Evolutionary conservation across 2,888 invertebrate genomes (phyloP), one percentile per base, ranked within the genome.

Genomic region (Noctua comes): DNA sequence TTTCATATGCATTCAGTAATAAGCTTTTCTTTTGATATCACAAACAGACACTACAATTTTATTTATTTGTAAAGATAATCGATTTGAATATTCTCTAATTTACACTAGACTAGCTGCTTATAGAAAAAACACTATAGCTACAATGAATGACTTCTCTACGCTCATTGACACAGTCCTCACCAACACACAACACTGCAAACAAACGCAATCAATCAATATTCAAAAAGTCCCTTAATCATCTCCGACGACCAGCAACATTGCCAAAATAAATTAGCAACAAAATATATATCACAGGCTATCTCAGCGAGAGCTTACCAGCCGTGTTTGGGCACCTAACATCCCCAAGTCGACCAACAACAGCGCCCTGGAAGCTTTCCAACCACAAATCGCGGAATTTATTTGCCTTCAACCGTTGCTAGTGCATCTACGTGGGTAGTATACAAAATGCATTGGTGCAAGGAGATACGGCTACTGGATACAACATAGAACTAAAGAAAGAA

Each of bases 341-440:
- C 89, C 89, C 88, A 90, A 90, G 90, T 90, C 90, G 87, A 88
- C 92, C 93, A 91, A 92, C 93, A 93, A 95, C 95, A 95, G 87
- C 89, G 91, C 89, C 89, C 95, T 96, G 96, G 96, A 96, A 95
- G 91, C 92, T 88, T 94, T 96, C 96, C 96, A 96, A 95, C 95
- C 96, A 93, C 95, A 96, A 95, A 96, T 95, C 95, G 95, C 90
- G 92, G 91, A 95, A 96, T 96, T 95, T 96, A 96, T 96, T 96
- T 94, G 95, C 95, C 95, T 94, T 95, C 95, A 94, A 89, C 93
- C 93, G 91, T 91, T 90, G 92, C 94, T 93, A 94, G 93, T 94
- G 94, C 93, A 94, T 94, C 92, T 95, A 96, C 96, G 96, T 95
- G 96, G 91, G 68, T 87, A 82, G 95, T 92, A 89, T 95, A 95